These are phyloP conservation scores for Enteromius treurensis DNA, from an alignment of 2,797 vertebrate genomes.

Conservation along the genomic window DNA sequence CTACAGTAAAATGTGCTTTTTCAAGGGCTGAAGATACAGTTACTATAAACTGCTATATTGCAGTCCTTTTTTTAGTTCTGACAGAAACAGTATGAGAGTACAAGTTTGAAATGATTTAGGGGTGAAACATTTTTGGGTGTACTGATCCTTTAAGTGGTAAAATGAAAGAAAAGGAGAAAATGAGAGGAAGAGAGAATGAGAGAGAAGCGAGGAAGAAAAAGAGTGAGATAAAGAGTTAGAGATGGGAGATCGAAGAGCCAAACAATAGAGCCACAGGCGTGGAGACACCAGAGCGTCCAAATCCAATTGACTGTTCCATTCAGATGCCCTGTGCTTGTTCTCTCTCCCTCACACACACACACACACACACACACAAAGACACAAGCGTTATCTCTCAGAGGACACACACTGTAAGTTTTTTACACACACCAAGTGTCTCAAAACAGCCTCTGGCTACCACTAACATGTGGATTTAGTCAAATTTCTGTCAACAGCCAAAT, in stretches of 20 bases:
- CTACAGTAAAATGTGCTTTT: not conserved
- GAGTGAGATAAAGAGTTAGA: constrained; percentile 17
- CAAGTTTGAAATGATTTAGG: not conserved
- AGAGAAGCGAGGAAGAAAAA: constrained; percentile 35
- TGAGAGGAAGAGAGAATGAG: constrained; percentile 21
- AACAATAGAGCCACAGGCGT: constrained; percentile 52
- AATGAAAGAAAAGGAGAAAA: constrained; percentile 20
- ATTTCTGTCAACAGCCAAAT: constrained; percentile 35
- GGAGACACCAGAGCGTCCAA: constrained; percentile 55
- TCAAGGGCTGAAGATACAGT: not conserved
- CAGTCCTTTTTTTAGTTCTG: not conserved
- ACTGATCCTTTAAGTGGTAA: constrained; percentile 1
- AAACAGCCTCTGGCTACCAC: constrained; percentile 44
- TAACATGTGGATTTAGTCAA: constrained; percentile 41
- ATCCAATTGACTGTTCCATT: constrained; percentile 52
- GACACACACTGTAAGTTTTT: constrained; percentile 40
- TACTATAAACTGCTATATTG: not conserved
- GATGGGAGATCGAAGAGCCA: constrained; percentile 33
- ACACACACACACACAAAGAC: constrained; percentile 25
- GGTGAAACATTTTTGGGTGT: not conserved
- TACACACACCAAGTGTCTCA: constrained; percentile 28
- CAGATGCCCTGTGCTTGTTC: constrained; percentile 49
- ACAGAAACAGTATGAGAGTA: not conserved
- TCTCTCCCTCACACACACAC: not conserved
- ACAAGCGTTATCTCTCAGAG: constrained; percentile 48